Evolutionary conservation across 2,797 vertebrate species (phyloP).

Genomic region (Catharus ustulatus): DNA sequence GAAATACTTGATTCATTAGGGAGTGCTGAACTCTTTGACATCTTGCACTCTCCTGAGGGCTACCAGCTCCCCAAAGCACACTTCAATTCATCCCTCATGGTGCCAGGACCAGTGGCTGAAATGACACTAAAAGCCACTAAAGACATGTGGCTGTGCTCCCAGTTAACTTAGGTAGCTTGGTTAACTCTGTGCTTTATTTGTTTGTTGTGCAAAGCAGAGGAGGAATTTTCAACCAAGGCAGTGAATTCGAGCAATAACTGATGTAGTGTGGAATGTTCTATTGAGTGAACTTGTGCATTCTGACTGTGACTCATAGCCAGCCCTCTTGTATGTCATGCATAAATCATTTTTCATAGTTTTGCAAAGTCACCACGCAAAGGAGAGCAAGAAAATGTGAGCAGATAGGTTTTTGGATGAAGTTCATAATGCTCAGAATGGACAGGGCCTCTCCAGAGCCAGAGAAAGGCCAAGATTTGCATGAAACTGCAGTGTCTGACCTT

Average conservation of each 20-base stretch:
- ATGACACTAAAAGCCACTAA: background rate
- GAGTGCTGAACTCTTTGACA: background rate
- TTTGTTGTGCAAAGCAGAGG: background rate
- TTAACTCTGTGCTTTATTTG: background rate
- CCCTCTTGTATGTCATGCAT: background rate
- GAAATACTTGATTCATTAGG: background rate
- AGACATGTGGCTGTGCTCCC: rapidly evolving
- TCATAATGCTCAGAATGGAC: background rate
- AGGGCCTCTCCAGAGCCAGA: background rate
- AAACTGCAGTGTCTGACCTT: background rate
- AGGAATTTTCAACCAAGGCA: background rate
- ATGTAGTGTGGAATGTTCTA: background rate
- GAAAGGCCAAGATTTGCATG: background rate
- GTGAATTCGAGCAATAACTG: background rate
- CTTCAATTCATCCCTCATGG: background rate
- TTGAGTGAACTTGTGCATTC: background rate
- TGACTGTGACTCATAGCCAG: conserved; percentile 23
- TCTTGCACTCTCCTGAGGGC: background rate
- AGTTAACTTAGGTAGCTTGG: background rate
- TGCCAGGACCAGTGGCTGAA: background rate
- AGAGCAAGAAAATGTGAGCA: background rate
- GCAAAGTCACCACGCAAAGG: background rate
- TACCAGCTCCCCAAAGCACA: background rate
- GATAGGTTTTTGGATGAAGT: background rate
- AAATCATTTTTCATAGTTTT: background rate